Evolutionary conservation across 2,888 invertebrate species (phyloP).

Genomic region (Diarsia mendica): DNA sequence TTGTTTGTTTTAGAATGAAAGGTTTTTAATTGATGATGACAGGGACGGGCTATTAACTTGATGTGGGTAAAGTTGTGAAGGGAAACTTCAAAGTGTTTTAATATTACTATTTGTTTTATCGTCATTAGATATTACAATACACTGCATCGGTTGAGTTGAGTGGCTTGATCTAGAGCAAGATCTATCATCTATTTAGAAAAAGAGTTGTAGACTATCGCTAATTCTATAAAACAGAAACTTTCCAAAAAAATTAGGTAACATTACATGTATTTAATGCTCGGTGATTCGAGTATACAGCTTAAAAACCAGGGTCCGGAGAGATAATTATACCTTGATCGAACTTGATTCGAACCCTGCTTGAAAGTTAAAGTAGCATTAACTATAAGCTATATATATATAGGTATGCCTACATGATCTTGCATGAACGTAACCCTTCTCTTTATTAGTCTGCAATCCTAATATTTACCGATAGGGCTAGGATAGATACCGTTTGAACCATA

Average conservation of each 20-base stretch:
- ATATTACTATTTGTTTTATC: not conserved
- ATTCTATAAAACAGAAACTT: too few relatives aligned
- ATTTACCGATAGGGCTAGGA: constrained; percentile 1
- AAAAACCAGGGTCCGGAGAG: too few relatives aligned
- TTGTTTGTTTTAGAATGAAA: constrained; percentile 32
- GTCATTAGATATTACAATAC: not conserved
- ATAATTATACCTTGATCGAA: too few relatives aligned
- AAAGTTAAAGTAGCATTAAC: not conserved
- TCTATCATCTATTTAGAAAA: too few relatives aligned
- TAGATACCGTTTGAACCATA: constrained; percentile 10
- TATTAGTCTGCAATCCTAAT: not conserved
- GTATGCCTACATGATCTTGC: not conserved
- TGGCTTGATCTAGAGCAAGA: too few relatives aligned
- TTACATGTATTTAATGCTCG: too few relatives aligned
- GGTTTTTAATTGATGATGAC: not conserved
- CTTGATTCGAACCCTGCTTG: not conserved
- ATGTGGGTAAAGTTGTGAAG: not conserved
- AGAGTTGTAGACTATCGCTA: not conserved
- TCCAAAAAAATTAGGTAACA: too few relatives aligned
- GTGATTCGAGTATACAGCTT: too few relatives aligned
- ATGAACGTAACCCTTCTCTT: not conserved
- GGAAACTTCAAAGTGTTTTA: not conserved
- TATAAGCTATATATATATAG: not conserved
- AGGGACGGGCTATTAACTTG: not conserved
- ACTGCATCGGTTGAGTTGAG: not conserved